A percentile compares a stretch with the other conserved stretches of the same genome.
Evolutionary conservation across 2,888 invertebrate species (phyloP).

Genomic region (Drosophila borborema): DNA sequence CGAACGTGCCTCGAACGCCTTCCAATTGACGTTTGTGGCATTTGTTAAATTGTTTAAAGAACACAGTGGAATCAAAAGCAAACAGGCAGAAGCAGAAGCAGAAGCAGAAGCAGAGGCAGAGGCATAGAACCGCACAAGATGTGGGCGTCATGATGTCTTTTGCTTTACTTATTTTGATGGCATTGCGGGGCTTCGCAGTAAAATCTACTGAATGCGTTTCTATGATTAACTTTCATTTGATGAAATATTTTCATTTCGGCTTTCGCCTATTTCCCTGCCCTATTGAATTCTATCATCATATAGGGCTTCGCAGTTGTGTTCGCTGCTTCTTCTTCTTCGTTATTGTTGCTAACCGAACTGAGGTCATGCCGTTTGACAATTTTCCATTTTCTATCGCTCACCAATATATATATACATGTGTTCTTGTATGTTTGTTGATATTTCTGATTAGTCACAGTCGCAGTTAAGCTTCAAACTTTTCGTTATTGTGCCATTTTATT

Average conservation of each 20-base stretch:
- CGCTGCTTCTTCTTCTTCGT: not conserved
- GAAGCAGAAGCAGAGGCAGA: not conserved
- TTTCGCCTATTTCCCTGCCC: slow-evolving; percentile 35
- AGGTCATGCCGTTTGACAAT: slow-evolving; percentile 44
- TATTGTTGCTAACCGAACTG: slow-evolving; percentile 45
- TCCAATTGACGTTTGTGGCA: slow-evolving; percentile 58
- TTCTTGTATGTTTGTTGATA: slow-evolving; percentile 5
- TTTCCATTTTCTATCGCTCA: slow-evolving; percentile 24
- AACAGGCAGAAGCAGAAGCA: not conserved
- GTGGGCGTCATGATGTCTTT: slow-evolving; percentile 54
- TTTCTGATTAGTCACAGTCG: slow-evolving; percentile 24
- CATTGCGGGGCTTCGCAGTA: slow-evolving; percentile 61
- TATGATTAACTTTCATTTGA: slow-evolving; percentile 72
- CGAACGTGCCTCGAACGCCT: slow-evolving; percentile 62
- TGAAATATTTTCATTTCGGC: slow-evolving; percentile 69
- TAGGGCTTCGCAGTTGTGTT: slow-evolving; percentile 46
- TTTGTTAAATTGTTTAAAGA: slow-evolving; percentile 71
- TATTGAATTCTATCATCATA: slow-evolving; percentile 22
- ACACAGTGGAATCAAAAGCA: slow-evolving; percentile 10
- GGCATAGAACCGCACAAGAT: slow-evolving; percentile 5
- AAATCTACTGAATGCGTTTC: slow-evolving; percentile 69
- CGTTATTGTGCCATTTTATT: slow-evolving; percentile 8
- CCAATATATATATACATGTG: not conserved
- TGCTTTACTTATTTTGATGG: slow-evolving; percentile 60
- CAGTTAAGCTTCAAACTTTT: slow-evolving; percentile 15